Evolutionary conservation across 1,140 invertebrate genomes (phyloP), one percentile per base, ranked within the genome.

Genomic region (Microplitis demolitor): DNA sequence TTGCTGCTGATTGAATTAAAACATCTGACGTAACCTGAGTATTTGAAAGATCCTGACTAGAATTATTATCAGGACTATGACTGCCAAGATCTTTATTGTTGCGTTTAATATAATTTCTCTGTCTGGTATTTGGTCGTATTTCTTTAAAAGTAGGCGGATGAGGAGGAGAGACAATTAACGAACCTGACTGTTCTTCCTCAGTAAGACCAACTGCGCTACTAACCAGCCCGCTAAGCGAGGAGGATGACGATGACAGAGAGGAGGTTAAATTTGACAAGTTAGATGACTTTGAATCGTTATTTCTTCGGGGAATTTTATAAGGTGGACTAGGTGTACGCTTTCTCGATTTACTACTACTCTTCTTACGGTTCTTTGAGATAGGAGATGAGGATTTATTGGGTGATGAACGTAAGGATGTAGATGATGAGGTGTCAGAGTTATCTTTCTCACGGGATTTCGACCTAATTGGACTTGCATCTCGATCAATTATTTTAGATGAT

Each of bases 91-190:
- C 88, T 78, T 89, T 89, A 78, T 92, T 45, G 39, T 45, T 91
- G 56, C 91, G 85, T 64, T 91, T 82, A 76, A 91, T 88, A 83
- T 92, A 92, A 82, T 90, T 90, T 73, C 90, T 85, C 75, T 90
- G 89, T 81, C 90, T 91, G 70, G 88, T 82, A 69, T 88, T 89
- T 50, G 87, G 87, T 73, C 90, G 89, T 11, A 91, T 86, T 75
- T 90, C 90, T 84, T 91, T 91, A 81, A 90, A 92, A 72, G 88
- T 80, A 13, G 88, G 85, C 56, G 82, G 86, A 77, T 83, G 85
- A 75, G 82, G 86, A 78, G 82, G 83, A 73, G 83, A 85, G 35
- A 85, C 84, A 71, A 84, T 86, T 66, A 87, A 75, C 8, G 85
- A 85, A 75, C 84, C 85, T 63, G 84, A 85, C 66, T 87, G 83